Conservation (phyloP, 2,888 invertebrate genomes). For the Baronia brevicornis region DNA sequence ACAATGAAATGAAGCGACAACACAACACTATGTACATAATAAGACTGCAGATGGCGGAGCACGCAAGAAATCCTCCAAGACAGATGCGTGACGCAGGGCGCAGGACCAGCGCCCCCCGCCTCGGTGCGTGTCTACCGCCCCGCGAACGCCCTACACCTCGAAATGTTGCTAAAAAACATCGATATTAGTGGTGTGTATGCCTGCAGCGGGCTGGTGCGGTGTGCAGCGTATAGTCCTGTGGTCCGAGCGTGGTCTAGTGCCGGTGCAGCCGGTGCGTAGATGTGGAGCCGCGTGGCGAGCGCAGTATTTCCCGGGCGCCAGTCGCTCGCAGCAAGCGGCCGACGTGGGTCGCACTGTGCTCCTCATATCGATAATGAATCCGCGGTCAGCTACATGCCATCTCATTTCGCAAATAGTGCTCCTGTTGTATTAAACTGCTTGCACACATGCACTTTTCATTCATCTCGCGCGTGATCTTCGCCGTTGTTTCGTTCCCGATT, state of each 20-base stretch:
- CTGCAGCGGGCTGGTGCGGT: conserved; percentile 39
- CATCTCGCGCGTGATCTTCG: conserved; percentile 32
- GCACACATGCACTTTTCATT: conserved; percentile 53
- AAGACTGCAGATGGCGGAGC: conserved; percentile 65
- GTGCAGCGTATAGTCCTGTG: conserved; percentile 33
- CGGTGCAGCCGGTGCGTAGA: conserved; percentile 42
- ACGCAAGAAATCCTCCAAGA: conserved; percentile 62
- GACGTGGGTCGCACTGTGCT: conserved; percentile 58
- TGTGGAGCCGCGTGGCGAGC: conserved; percentile 32
- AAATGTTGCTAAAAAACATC: conserved; percentile 63
- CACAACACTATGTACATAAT: conserved; percentile 28
- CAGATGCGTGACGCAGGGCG: conserved; percentile 74
- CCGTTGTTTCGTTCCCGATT: conserved; percentile 15
- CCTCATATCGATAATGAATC: conserved; percentile 32
- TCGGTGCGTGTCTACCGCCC: conserved; percentile 32
- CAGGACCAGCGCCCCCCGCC: conserved; percentile 58
- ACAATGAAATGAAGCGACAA: too few species aligned
- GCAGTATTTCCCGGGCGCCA: conserved; percentile 66
- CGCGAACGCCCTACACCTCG: conserved; percentile 31
- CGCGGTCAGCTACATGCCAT: conserved; percentile 47
- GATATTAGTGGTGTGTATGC: conserved; percentile 66
- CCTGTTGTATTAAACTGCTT: conserved; percentile 26
- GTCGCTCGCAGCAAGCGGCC: conserved; percentile 66
- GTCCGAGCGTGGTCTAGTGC: conserved; percentile 27
- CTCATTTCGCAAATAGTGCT: conserved; percentile 21